Base-by-base conservation (phyloP, 1,140 invertebrate species). In the Pseudomyrmex gracilis region DNA sequence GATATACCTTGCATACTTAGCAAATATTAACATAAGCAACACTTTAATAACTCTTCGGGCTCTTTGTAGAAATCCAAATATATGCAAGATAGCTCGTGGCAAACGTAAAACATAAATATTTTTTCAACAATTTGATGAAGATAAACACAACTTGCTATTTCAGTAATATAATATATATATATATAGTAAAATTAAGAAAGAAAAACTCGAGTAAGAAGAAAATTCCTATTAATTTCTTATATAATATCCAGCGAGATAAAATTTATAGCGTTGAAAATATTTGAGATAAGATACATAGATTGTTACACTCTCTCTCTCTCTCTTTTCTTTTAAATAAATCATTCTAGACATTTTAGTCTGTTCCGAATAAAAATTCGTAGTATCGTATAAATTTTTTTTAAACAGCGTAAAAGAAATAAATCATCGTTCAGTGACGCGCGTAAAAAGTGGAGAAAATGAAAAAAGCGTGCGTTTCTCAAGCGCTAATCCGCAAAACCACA, bases 371-470 rank as follows among this genome's bases (percentile, higher is more conserved):
- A 63, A 8, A 1, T 47, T 45, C 63, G 2, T 47, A 47, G n/a
- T 17, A 45, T n/a, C n/a, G n/a, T 66, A 66, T 47, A 10, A 66
- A 0, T 15, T 66, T 66, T 66, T 66, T 66, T 66, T 66, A 17
- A 66, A 66, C n/a, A 66, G 43, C 10, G 17, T 9, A 17, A 45
- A 34, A 7, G 34, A 66, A 66, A 66, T 47, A 66, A 47, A 66
- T 47, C n/a, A 47, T 20, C 9, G 43, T 45, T 66, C 34, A 34
- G 7, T 9, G n/a, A 66, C 24, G 13, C 63, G 63, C 63, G 45
- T 45, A 45, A 45, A 43, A 66, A 66, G 12, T 66, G 8, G 63
- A 2, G 45, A 45, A 66, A n/a, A 47, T 45, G 17, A 66, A 66
- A 43, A 64, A 64, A 17, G 10, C 63, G 34, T n/a, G n/a, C 34